A percentile compares a stretch with the other conserved stretches of the same genome.
phyloP scores from a whole-genome alignment of 2,888 invertebrate genomes.

The Sarcophaga variegata region DNA sequence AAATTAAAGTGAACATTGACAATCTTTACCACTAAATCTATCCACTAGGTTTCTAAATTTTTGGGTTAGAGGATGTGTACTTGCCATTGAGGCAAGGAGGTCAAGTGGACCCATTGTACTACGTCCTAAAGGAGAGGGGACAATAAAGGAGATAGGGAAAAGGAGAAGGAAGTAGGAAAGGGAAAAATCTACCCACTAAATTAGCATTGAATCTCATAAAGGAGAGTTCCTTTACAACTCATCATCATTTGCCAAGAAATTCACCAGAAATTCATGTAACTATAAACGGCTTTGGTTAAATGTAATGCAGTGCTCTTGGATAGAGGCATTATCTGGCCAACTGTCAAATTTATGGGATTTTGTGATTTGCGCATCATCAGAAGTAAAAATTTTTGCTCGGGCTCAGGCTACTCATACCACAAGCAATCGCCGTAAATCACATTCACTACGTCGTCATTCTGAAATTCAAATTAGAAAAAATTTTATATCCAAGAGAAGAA shows the following conservation, averaged over 20 bases:
- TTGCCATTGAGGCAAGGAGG: no score
- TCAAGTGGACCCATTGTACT: no score
- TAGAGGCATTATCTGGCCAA: slow-evolving; percentile 42
- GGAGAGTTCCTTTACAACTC: no score
- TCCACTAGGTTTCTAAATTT: no score
- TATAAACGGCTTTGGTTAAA: slow-evolving; percentile 72
- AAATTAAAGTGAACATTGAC: no score
- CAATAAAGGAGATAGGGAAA: no score
- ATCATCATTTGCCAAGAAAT: slow-evolving; percentile 35
- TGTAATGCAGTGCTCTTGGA: slow-evolving; percentile 23
- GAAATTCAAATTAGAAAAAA: not conserved
- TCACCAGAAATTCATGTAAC: slow-evolving; percentile 66
- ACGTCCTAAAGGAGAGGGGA: no score
- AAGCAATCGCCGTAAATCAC: slow-evolving; percentile 55
- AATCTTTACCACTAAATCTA: no score
- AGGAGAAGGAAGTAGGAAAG: no score
- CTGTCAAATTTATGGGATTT: slow-evolving; percentile 43
- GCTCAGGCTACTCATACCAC: slow-evolving; percentile 72
- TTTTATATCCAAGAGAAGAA: not conserved
- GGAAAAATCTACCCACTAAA: no score
- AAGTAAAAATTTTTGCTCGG: slow-evolving; percentile 71
- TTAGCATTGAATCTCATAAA: no score
- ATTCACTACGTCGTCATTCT: slow-evolving; percentile 50
- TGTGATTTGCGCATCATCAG: slow-evolving; percentile 73
- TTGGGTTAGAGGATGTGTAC: no score